These are phyloP conservation scores for Leptinotarsa peninsularis DNA, from an alignment of 2,888 invertebrate genomes.

Conservation along the genomic window DNA sequence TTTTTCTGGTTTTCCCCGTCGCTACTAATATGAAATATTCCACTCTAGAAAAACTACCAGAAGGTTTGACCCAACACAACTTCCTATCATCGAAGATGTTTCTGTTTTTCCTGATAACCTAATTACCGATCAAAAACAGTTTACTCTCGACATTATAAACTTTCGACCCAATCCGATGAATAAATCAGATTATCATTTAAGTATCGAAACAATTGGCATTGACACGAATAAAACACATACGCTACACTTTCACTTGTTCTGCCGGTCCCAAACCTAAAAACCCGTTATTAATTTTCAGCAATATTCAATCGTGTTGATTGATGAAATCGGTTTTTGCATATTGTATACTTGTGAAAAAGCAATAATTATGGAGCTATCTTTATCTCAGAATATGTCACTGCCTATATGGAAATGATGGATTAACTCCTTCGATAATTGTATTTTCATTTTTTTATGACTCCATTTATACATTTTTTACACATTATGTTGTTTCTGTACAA, in stretches of 20 bases:
- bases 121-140: neutral
- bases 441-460: too few species aligned
- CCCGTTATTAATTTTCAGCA: conserved; percentile 15
- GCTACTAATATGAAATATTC: too few species aligned
- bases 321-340: neutral
- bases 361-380: neutral
- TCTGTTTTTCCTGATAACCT: neutral
- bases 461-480: too few species aligned
- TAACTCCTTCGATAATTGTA: neutral
- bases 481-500: too few species aligned
- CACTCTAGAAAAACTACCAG: too few species aligned
- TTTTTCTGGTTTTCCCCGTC: too few species aligned
- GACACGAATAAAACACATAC: conserved; percentile 30
- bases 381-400: neutral
- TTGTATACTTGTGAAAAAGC: neutral
- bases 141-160: neutral
- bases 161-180: neutral
- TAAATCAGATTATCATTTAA: neutral
- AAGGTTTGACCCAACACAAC: too few species aligned
- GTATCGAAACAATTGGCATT: conserved; percentile 26
- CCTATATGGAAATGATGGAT: neutral
- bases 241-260: conserved; percentile 33
- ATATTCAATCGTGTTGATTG: conserved; percentile 16
- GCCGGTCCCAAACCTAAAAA: conserved; percentile 18
- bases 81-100: neutral